Percentiles rank a stretch among this genome's conserved stretches.
Evolutionary conservation across 2,888 invertebrate genomes (phyloP).

Genomic region (Melieria omissa): DNA sequence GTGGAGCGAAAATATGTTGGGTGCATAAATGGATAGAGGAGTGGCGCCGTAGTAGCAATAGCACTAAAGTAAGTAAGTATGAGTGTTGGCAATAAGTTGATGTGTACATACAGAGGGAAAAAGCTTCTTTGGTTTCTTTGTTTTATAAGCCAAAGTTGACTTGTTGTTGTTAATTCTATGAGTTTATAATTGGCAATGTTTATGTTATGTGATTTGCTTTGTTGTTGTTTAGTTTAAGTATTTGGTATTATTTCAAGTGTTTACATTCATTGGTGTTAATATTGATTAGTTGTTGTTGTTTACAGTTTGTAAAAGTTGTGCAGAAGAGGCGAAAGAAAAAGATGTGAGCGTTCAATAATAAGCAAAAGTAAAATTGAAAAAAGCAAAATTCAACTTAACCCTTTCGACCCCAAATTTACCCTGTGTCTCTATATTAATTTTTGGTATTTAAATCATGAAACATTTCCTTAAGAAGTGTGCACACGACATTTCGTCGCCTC

Average conservation of each 20-base stretch:
- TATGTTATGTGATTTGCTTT: constrained; percentile 1
- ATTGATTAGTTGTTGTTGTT: background rate
- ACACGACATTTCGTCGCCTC: too few species aligned
- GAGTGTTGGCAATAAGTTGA: background rate
- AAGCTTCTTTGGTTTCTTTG: constrained; percentile 46
- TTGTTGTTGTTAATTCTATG: constrained; percentile 21
- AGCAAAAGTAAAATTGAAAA: background rate
- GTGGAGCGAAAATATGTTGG: too few species aligned
- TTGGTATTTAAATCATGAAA: too few species aligned
- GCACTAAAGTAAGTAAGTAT: constrained; percentile 4
- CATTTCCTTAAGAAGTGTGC: too few species aligned
- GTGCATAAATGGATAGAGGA: constrained; percentile 9
- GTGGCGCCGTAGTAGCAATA: constrained; percentile 14
- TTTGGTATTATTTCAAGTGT: background rate
- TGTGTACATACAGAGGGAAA: constrained; percentile 53
- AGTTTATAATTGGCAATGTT: background rate
- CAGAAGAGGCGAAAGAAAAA: background rate
- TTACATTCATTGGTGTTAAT: constrained; percentile 11
- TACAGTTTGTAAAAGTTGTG: constrained; percentile 15
- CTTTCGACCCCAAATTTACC: too few species aligned
- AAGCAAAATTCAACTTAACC: background rate
- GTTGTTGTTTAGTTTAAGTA: constrained; percentile 8
- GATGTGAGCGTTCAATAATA: background rate
- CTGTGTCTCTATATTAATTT: too few species aligned
- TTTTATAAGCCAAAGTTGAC: constrained; percentile 12